Evolutionary conservation across 2,797 vertebrate species (phyloP), one percentile per base, ranked within the genome.

Genomic region (Serranus cabrilla): DNA sequence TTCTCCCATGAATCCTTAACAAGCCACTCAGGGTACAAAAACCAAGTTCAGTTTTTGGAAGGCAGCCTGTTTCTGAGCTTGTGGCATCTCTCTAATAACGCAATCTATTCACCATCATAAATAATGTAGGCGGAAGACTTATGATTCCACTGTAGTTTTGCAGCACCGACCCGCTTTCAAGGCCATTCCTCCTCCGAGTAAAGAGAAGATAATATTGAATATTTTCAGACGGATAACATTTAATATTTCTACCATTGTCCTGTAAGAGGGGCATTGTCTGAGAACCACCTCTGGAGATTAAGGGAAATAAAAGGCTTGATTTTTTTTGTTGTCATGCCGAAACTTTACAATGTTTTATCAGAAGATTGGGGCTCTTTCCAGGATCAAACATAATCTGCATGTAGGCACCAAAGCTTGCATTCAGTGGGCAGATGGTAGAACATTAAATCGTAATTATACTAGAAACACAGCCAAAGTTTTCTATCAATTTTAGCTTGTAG

Each of bases 1-100:
- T 68, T 77, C 86, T 83, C 69, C 75, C 34, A 73, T 88, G 84
- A 90, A 89, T 92, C 83, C 75, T 66, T 91, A 90, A 90, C 84
- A 84, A 89, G 82, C 82, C 46, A 62, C 78, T 78, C 65, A 56
- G 70, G 71, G 59, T 73, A 46, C 76, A 70, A 79, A 64, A 78
- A 76, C 59, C 57, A 43, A 57, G n/a, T 42, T 21, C 58, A 56
- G 45, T 34, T 81, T 86, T 73, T 75, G 78, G 71, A 86, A 67
- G 52, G 68, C 76, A 55, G 83, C 76, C 73, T 82, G 47, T 66
- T 83, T 72, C 74, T 82, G 67, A 72, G 83, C 75, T 80, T 57
- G 54, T 87, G 82, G 82, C 87, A 70, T 83, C 78, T 76, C 80
- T 82, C 69, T 89, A 87, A 88, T 82, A 86, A 85, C 57, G 20